A percentile compares a stretch with the other conserved stretches of the same genome.
Conservation (phyloP, 2,797 vertebrate species). For the Mormyrus proboscirostris region DNA sequence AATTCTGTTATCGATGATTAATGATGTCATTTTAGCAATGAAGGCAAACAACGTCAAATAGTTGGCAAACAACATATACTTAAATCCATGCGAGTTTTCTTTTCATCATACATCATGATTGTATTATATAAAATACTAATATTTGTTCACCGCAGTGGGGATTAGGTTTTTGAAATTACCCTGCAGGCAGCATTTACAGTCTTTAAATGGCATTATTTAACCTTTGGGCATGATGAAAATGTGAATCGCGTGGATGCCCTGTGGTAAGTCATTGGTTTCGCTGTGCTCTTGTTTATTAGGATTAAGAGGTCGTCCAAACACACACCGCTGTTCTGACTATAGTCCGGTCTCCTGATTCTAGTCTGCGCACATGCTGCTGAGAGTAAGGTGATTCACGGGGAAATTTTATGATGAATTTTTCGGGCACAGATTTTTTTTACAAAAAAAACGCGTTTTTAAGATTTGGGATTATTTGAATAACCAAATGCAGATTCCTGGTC, state of each 20-base stretch:
- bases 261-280: conserved; percentile 18
- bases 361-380: background rate
- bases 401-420: background rate
- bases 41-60: conserved; percentile 49
- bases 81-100: conserved; percentile 52
- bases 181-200: conserved; percentile 16
- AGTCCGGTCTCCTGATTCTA: background rate
- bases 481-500: background rate
- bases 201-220: conserved; percentile 14
- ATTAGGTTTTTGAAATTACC: conserved; percentile 41
- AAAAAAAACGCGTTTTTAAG: background rate
- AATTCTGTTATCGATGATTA: conserved; percentile 48
- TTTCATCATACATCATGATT: conserved; percentile 34
- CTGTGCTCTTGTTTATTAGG: conserved; percentile 21
- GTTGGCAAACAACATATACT: conserved; percentile 44
- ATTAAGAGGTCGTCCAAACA: conserved; percentile 18
- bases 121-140: conserved; percentile 51
- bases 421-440: background rate
- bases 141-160: conserved; percentile 30
- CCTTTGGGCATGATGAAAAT: conserved; percentile 16
- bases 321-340: background rate
- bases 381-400: background rate
- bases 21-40: conserved; percentile 4
- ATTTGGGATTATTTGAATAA: background rate
- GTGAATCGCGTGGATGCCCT: background rate